Conservation (phyloP, 2,113 vertebrate genomes). For the Gasterosteus aculeatus region DNA sequence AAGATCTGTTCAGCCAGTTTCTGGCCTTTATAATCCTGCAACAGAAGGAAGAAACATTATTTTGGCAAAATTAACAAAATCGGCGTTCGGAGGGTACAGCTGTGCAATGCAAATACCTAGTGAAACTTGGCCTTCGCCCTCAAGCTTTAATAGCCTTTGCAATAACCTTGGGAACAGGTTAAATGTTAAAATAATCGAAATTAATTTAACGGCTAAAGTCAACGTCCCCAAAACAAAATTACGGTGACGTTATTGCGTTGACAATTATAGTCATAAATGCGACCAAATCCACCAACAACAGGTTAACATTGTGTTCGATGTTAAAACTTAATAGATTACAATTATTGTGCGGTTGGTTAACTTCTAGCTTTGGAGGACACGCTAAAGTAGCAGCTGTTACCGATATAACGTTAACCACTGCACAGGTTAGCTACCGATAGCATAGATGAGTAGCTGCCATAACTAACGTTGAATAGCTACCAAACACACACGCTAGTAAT, state of each 20-base stretch:
- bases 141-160: neutral
- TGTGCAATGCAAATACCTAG: neutral
- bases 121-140: neutral
- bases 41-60: neutral
- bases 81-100: too few species aligned
- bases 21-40: constrained; percentile 97
- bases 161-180: neutral
- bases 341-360: neutral
- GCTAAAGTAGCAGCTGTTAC: constrained; percentile 43
- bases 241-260: too few species aligned
- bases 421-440: neutral
- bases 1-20: constrained; percentile 98
- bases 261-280: neutral
- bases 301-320: neutral
- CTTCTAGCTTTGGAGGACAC: neutral
- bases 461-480: neutral
- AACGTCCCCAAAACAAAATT: neutral
- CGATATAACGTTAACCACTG: neutral
- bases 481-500: rapidly evolving
- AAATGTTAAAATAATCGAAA: neutral
- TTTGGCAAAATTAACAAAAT: neutral
- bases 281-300: neutral
- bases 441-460: neutral
- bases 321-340: neutral
- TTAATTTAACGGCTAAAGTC: neutral